Conservation (phyloP, 1,140 invertebrate genomes). For the Dendrolimus punctatus region DNA sequence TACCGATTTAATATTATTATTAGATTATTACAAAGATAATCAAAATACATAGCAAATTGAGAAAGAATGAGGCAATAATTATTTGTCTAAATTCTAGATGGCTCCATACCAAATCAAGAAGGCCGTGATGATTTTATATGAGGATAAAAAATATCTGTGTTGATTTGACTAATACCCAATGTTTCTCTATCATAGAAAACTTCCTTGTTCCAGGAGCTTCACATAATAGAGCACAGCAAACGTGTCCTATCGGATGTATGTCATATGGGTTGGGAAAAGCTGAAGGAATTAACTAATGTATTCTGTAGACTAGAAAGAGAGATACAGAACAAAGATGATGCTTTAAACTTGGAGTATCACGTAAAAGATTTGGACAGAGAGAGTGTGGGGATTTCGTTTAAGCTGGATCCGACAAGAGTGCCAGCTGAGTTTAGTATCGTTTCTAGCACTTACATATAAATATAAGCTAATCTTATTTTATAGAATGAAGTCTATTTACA, state of each 20-base stretch:
- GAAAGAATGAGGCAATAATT: no score
- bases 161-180: not conserved
- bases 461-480: not conserved
- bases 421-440: conserved; percentile 76
- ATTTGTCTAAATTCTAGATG: no score
- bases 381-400: conserved; percentile 84
- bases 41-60: no score
- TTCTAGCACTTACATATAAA: not conserved
- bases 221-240: conserved; percentile 62
- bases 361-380: conserved; percentile 82
- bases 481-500: not conserved
- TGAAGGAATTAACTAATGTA: conserved; percentile 86
- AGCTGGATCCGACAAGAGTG: conserved; percentile 82
- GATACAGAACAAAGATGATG: conserved; percentile 84
- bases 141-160: no score
- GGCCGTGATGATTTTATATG: no score
- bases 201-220: conserved; percentile 46
- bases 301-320: conserved; percentile 82
- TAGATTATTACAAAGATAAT: no score
- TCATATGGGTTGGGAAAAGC: conserved; percentile 83
- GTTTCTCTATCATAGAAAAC: not conserved
- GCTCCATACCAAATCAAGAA: no score
- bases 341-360: conserved; percentile 83
- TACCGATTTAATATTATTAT: no score
- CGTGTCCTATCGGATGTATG: conserved; percentile 56